Evolutionary conservation across 2,113 vertebrate genomes (phyloP).

Genomic region (Melanostigma gelatinosum): DNA sequence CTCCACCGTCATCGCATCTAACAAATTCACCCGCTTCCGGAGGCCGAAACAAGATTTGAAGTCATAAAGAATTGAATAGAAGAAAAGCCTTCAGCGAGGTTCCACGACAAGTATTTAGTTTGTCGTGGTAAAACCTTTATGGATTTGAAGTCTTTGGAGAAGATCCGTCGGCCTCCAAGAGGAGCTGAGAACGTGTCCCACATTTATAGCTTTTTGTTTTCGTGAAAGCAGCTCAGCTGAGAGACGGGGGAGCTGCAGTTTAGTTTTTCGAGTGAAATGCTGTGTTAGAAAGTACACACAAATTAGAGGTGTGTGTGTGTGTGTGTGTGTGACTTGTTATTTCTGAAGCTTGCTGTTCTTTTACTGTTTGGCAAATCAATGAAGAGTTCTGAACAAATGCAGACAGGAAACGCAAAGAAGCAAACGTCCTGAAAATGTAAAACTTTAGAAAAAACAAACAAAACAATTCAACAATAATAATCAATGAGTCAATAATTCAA

Average conservation of each 20-base stretch:
- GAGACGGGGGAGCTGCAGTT: constrained; percentile 7
- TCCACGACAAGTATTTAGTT: neutral
- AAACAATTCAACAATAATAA: neutral
- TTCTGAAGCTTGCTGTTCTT: constrained; percentile 16
- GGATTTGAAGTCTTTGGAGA: neutral
- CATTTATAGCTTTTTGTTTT: neutral
- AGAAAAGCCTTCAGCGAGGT: neutral
- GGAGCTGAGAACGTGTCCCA: constrained; percentile 3
- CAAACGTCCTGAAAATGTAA: neutral
- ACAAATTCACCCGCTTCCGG: neutral
- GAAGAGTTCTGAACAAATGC: neutral
- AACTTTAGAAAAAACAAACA: neutral
- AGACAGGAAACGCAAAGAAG: neutral
- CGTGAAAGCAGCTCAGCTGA: neutral
- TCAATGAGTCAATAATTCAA: neutral
- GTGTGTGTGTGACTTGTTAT: constrained; percentile 3
- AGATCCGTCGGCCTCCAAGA: neutral
- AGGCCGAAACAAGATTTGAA: constrained; percentile 1
- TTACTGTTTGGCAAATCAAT: neutral
- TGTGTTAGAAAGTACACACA: constrained; percentile 10
- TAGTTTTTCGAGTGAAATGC: constrained; percentile 11
- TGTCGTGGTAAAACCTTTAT: neutral
- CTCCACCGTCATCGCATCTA: neutral
- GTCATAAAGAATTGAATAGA: neutral
- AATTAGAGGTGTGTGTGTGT: neutral